Evolutionary conservation across 1,140 invertebrate genomes (phyloP), one percentile per base, ranked within the genome.

Genomic region (Zaprionus camerounensis): DNA sequence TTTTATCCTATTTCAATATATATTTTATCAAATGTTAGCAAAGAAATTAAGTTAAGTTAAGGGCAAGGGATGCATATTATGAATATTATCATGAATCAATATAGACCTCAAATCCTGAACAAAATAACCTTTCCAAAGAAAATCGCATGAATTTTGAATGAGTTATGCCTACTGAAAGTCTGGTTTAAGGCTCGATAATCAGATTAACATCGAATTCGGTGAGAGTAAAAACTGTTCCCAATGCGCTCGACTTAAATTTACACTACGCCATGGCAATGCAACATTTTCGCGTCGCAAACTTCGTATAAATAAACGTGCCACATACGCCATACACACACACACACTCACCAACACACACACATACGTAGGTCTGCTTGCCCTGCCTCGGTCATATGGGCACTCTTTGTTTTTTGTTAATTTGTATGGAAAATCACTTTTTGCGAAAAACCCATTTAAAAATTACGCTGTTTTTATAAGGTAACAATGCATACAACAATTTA

Each of bases 401-500:
- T 64, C 51, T 71, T 72, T 76, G 56, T 79, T 78, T 81, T 87
- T 88, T 87, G 84, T 87, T 87, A 84, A 88, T 87, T 87, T 87
- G 84, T 87, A 87, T 87, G 85, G 85, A 87, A 87, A 87, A 87
- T 87, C 84, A 87, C 84, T 87, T 87, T 87, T 87, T 87, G 59
- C 84, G 73, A 69, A 83, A 82, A 87, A 87, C 79, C 84, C 84
- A 87, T 87, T 87, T 83, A 87, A 87, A 87, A 87, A 87, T 87
- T 87, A 87, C 81, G 81, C 84, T 87, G 84, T 87, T 87, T 87
- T 87, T 87, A 83, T 88, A 87, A 87, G 84, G 84, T 87, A 87
- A 87, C 84, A 87, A 87, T 87, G 84, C 84, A 87, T 87, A 88
- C 84, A 88, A 81, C 84, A 88, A 87, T 87, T 87, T 88, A 87